Evolutionary conservation across 2,113 vertebrate species (phyloP).

Genomic region (Silurus asotus): DNA sequence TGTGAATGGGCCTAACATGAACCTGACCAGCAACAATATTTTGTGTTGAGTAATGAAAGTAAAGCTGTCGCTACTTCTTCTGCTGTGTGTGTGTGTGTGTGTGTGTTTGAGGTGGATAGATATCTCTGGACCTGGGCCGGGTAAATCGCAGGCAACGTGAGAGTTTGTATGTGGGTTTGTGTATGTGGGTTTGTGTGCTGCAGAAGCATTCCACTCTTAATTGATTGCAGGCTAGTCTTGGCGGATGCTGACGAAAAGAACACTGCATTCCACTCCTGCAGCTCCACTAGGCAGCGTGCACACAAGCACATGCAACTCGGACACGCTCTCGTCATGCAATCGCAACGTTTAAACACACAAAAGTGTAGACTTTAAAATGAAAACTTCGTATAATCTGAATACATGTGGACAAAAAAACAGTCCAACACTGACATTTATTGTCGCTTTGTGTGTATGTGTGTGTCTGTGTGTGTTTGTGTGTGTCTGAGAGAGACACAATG

Average conservation of each 20-base stretch:
- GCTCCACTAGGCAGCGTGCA: constrained; percentile 12
- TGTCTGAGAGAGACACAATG: constrained; percentile 6
- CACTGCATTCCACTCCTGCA: constrained; percentile 43
- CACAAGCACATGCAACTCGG: constrained; percentile 11
- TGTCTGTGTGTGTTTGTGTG: background rate
- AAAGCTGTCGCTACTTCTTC: constrained; percentile 20
- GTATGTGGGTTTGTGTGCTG: constrained; percentile 32
- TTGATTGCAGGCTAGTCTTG: constrained; percentile 54
- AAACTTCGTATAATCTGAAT: background rate
- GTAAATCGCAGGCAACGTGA: constrained; percentile 1
- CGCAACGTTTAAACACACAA: background rate
- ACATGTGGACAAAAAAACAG: background rate
- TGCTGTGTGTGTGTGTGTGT: constrained; percentile 32
- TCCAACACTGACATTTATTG: background rate
- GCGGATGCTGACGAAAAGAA: constrained; percentile 50
- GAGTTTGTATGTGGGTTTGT: constrained; percentile 35
- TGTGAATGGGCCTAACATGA: constrained; percentile 1
- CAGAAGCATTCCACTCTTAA: constrained; percentile 50
- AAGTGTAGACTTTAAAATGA: background rate
- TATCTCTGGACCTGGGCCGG: constrained; percentile 6
- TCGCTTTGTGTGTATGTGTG: background rate
- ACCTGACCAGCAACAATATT: background rate
- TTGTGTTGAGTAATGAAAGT: constrained; percentile 21
- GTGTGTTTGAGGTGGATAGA: constrained; percentile 18
- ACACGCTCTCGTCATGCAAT: background rate